Conservation (phyloP, 1,140 invertebrate genomes). For the Solenopsis fugax region DNA sequence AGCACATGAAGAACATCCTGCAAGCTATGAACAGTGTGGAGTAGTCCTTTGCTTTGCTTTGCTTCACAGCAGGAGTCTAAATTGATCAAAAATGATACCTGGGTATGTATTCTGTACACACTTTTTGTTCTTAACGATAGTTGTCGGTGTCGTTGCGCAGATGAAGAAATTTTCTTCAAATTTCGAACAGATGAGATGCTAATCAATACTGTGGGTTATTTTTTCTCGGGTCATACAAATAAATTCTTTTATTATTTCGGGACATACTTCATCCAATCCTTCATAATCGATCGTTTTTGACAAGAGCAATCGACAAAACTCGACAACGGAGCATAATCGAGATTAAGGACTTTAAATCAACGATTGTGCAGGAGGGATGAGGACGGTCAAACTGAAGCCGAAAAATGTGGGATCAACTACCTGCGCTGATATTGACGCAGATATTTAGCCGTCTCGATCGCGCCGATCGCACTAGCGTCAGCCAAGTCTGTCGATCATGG, state of each 20-base stretch:
- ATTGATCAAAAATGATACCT: no score
- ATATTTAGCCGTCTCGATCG: conserved; percentile 82
- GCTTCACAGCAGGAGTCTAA: no score
- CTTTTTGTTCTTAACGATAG: no score
- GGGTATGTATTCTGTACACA: no score
- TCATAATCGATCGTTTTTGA: conserved; percentile 37
- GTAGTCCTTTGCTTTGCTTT: no score
- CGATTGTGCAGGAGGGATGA: conserved; percentile 74
- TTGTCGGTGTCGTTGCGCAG: no score
- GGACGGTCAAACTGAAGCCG: conserved; percentile 75
- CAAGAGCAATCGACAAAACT: conserved; percentile 39
- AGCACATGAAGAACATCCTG: no score
- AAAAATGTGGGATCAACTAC: conserved; percentile 86
- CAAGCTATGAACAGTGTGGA: no score
- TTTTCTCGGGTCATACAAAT: not conserved
- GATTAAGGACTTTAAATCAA: conserved; percentile 21
- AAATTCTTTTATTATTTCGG: not conserved
- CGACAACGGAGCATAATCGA: conserved; percentile 42
- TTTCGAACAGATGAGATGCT: no score
- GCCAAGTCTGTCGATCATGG: conserved; percentile 82
- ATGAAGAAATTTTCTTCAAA: no score
- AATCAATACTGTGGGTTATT: no score
- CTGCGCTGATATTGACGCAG: conserved; percentile 85
- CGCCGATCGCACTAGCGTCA: conserved; percentile 79
- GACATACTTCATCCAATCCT: conserved; percentile 21